These are phyloP conservation scores for Pelvicachromis taeniatus DNA, from an alignment of 2,113 vertebrate species.

Conservation along the genomic window DNA sequence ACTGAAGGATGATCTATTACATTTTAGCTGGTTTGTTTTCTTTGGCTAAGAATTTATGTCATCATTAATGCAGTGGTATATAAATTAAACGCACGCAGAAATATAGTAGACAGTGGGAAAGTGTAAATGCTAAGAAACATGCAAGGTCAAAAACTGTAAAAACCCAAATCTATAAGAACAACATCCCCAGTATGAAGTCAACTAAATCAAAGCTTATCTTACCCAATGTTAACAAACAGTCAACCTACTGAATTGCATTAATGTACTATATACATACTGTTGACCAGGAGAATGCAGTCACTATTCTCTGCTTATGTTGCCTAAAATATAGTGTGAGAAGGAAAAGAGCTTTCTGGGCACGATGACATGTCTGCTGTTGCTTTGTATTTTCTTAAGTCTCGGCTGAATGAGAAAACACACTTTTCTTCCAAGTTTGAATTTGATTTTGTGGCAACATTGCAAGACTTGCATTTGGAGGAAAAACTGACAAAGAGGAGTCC, in stretches of 20 bases:
- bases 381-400: not conserved
- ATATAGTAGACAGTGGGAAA: not conserved
- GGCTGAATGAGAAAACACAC: not conserved
- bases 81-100: not conserved
- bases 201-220: not conserved
- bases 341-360: not conserved
- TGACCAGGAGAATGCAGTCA: not conserved
- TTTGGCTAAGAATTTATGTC: not conserved
- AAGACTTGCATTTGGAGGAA: not conserved
- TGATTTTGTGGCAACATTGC: not conserved
- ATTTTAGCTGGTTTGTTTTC: not conserved
- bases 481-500: not conserved
- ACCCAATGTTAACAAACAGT: not conserved
- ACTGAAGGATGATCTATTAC: not conserved
- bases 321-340: not conserved
- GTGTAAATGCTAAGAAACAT: not conserved
- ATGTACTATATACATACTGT: not conserved
- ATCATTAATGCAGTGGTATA: not conserved
- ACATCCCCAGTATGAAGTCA: not conserved
- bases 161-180: not conserved
- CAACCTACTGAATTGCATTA: not conserved
- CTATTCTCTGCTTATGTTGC: not conserved
- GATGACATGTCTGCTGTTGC: not conserved
- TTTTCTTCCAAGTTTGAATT: not conserved
- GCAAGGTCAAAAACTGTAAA: not conserved